Base-by-base conservation (phyloP, 1,140 invertebrate species). In the Phortica variegata region DNA sequence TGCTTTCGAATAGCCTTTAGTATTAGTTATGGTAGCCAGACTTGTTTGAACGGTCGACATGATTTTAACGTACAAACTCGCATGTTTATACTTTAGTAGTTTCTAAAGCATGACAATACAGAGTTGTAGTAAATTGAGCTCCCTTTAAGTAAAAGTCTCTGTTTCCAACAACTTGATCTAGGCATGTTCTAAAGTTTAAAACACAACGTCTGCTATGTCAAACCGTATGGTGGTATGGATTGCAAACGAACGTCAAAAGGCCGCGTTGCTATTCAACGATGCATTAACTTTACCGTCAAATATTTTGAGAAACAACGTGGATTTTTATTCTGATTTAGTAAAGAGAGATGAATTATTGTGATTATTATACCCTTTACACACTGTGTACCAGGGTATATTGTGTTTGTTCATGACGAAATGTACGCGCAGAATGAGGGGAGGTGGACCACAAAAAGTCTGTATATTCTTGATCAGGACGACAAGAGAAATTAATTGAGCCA, bases 131-230 rank as follows among this genome's bases (percentile, higher is more conserved):
- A 39, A 56, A 23, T 45, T 47, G 43, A 47, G 40, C 43, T 40
- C 50, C 47, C 47, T 56, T 48, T 54, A 56, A 50, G 54, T 58
- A 40, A 62, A 60, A 50, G 54, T 60, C 58, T 53, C 61, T 70
- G 60, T 63, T 70, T 56, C 53, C 53, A 60, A 66, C 56, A 65
- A 57, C 61, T 71, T 63, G 53, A 65, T 65, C 61, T 58, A 61
- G 55, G 50, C 61, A 66, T 65, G 54, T 59, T 61, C 60, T 68
- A 58, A 65, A 70, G 58, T 63, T 55, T 38, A 54, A 52, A 49
- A 43, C 54, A 63, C 52, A 61, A 39, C 43, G 52, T 47, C 41
- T 40, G 33, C 31, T 37, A 36, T 40, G 39, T 19, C 41, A 38
- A 52, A 46, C 49, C 48, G 20, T 33, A 49, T 44, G 52, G 34